Evolutionary conservation across 2,113 vertebrate genomes (phyloP).

Genomic region (Notarius lentiginosus): DNA sequence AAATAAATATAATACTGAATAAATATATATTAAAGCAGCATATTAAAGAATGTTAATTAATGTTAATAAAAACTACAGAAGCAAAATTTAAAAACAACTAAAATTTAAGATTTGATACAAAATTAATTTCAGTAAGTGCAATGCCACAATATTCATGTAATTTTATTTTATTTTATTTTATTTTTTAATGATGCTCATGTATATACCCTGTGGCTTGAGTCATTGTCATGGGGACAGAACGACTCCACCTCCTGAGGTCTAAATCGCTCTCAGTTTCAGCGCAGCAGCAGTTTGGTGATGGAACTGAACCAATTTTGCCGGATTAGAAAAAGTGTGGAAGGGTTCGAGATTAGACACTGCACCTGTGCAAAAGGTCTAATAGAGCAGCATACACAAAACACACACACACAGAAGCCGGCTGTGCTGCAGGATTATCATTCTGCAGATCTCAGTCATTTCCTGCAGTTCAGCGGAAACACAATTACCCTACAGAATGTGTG

Average conservation of each 20-base stretch:
- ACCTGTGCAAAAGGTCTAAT: background rate
- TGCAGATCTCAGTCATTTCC: constrained; percentile 5
- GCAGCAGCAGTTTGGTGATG: background rate
- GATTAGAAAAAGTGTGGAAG: background rate
- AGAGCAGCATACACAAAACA: background rate
- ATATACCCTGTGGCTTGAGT: background rate
- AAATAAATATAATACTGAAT: background rate
- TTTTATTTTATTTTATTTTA: background rate
- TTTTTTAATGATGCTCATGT: background rate
- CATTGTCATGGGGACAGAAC: background rate
- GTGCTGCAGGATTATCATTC: background rate
- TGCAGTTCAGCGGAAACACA: constrained; percentile 12
- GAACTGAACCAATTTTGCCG: background rate
- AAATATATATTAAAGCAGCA: no score
- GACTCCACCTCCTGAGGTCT: background rate
- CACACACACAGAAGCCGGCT: background rate
- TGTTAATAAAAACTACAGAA: background rate
- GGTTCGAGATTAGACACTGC: background rate
- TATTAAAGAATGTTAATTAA: no score
- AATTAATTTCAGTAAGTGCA: background rate
- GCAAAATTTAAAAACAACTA: background rate
- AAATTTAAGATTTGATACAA: background rate
- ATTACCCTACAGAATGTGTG: background rate
- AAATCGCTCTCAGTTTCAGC: background rate
- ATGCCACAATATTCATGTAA: background rate